Conservation (phyloP, 1,140 invertebrate genomes). For the Bradynema listronoti region DNA sequence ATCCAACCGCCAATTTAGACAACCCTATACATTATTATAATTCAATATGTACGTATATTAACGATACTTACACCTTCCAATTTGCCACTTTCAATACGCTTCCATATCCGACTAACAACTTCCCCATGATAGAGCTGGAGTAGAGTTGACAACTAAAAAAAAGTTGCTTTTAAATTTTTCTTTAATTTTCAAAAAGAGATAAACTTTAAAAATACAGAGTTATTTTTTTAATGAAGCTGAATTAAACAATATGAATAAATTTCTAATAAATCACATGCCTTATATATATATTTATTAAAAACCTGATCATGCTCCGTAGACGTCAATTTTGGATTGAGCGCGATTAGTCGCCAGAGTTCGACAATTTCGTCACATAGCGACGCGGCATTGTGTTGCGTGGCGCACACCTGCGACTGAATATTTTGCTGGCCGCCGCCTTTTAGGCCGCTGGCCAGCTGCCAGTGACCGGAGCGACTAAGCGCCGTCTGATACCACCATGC, state of each 20-base stretch:
- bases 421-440: constrained; percentile 62
- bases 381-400: constrained; percentile 67
- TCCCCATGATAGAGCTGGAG: constrained; percentile 39
- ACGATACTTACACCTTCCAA: constrained; percentile 35
- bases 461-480: constrained; percentile 27
- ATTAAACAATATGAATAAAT: no score
- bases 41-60: no score
- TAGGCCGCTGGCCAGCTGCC: constrained; percentile 29
- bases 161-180: no score
- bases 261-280: no score
- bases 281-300: no score
- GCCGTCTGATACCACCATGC: constrained; percentile 43
- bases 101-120: constrained; percentile 44
- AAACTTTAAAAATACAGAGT: no score
- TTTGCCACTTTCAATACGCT: constrained; percentile 33
- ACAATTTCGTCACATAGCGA: constrained; percentile 95
- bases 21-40: no score
- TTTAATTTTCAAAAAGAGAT: no score
- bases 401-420: constrained; percentile 71
- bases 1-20: no score
- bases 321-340: constrained; percentile 42
- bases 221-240: no score
- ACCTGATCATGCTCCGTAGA: constrained; percentile 68
- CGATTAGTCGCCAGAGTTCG: constrained; percentile 69
- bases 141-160: constrained; percentile 48